Conservation (phyloP, 1,140 invertebrate species). For the Penaeus indicus region DNA sequence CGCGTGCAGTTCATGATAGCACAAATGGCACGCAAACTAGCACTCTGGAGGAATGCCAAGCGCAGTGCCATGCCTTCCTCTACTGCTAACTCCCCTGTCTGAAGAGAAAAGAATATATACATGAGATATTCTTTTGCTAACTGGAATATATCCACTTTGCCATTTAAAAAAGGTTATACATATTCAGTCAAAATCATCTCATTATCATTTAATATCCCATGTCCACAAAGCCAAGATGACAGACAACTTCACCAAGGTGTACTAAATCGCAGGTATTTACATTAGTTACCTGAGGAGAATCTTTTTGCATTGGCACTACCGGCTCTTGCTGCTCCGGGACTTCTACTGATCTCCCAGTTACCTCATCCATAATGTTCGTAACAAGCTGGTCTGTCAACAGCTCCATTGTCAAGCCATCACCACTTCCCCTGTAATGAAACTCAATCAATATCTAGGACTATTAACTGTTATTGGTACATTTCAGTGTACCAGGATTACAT, state of each 20-base stretch:
- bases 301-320: background rate
- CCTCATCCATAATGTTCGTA: slow-evolving; percentile 73
- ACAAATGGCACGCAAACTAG: slow-evolving; percentile 75
- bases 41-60: slow-evolving; percentile 74
- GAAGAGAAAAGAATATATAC: background rate
- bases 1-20: slow-evolving; percentile 73
- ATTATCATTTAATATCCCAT: background rate
- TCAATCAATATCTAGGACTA: background rate
- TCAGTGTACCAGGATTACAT: too few relatives aligned
- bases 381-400: slow-evolving; percentile 74
- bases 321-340: slow-evolving; percentile 66
- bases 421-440: slow-evolving; percentile 38
- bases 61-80: slow-evolving; percentile 72
- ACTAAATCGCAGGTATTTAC: background rate
- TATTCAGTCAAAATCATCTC: background rate
- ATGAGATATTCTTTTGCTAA: too few relatives aligned
- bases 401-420: slow-evolving; percentile 70
- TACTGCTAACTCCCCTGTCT: slow-evolving; percentile 69
- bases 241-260: too few relatives aligned
- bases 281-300: slow-evolving; percentile 13
- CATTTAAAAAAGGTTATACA: background rate
- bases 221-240: too few relatives aligned
- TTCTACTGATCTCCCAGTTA: slow-evolving; percentile 69
- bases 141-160: too few relatives aligned
- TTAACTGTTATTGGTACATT: too few relatives aligned